Evolutionary conservation across 1,140 invertebrate species (phyloP), one percentile per base, ranked within the genome.

Genomic region (Goniozus legneri): DNA sequence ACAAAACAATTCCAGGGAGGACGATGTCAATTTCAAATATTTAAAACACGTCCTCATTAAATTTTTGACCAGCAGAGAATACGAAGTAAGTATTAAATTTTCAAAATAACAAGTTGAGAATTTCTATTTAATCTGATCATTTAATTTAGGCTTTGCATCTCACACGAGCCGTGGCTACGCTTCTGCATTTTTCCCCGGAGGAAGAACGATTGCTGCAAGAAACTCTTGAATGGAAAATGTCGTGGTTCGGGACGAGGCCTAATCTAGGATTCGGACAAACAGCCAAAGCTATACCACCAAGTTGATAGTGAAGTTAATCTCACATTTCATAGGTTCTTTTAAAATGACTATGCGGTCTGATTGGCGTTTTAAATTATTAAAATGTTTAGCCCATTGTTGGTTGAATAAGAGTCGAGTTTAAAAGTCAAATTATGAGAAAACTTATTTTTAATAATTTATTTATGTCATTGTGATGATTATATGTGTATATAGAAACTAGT

Each of bases 11-110:
- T 55, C 62, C 7, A 65, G 60, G 32, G 84, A 86, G 34, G 81
- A 86, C 3, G 87, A 91, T 57, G 84, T 92, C 31, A 92, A 91
- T 72, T 84, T 88, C 60, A 85, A 88, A 65, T 95, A 95, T 74
- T 77, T 95, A 40, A 95, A 94, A 66, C 91, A 95, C 73, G 92
- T 95, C 47, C 83, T 96, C 41, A 84, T 96, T 4, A 93, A 94
- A 67, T 95, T 95, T 73, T 77, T 95, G 56, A 91, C 92, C 0
- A 91, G 91, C 62, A 79, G 88, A 56, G 92, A 87, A 67, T 79
- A 83, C 52, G 85, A 95, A 80, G 85, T 87, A 59, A 67, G 63
- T 7, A 41, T 45, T 44, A 34, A 35, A 8, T 31, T 33, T 35
- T 35, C 8, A 20, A 14, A 34, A 37, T 35, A 40, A 16, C 13